Conservation (phyloP, 2,888 invertebrate species). For the Agriotes lineatus region DNA sequence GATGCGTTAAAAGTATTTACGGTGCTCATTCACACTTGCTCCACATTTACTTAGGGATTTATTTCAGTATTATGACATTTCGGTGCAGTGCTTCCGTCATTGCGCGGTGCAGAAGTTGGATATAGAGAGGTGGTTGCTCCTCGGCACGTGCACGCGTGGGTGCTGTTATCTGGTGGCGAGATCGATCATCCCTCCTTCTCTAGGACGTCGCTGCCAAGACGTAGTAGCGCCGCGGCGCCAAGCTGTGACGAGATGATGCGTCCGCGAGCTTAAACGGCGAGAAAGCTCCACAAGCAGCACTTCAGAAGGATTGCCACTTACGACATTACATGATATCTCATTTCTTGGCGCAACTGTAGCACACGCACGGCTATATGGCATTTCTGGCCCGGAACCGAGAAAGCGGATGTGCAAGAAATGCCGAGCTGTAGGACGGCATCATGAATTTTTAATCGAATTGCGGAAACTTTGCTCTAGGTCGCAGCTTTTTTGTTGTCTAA, state of each 20-base stretch:
- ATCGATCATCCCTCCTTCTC: slow-evolving; percentile 46
- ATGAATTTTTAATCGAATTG: slow-evolving; percentile 12
- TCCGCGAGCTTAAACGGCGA: slow-evolving; percentile 30
- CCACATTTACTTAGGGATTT: slow-evolving; percentile 31
- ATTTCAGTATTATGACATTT: slow-evolving; percentile 26
- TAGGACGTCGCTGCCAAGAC: slow-evolving; percentile 34
- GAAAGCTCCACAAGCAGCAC: slow-evolving; percentile 33
- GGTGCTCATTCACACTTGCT: slow-evolving; percentile 13
- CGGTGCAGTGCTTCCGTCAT: slow-evolving; percentile 54
- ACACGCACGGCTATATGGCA: neutral
- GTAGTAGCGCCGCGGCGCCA: slow-evolving; percentile 51
- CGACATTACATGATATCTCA: slow-evolving; percentile 26
- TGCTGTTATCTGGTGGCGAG: slow-evolving; percentile 45
- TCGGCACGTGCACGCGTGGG: slow-evolving; percentile 54
- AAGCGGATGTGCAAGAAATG: neutral
- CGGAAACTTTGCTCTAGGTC: neutral
- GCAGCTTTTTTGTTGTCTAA: neutral
- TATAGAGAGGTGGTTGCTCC: slow-evolving; percentile 53
- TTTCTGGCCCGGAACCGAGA: neutral
- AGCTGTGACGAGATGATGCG: slow-evolving; percentile 32
- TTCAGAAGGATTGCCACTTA: slow-evolving; percentile 35
- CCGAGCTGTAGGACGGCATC: neutral
- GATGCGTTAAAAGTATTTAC: slow-evolving; percentile 3
- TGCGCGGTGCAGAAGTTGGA: slow-evolving; percentile 55
- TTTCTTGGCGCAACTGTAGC: slow-evolving; percentile 4